phyloP scores from a whole-genome alignment of 2,113 vertebrate species.

The Hassar affinis region DNA sequence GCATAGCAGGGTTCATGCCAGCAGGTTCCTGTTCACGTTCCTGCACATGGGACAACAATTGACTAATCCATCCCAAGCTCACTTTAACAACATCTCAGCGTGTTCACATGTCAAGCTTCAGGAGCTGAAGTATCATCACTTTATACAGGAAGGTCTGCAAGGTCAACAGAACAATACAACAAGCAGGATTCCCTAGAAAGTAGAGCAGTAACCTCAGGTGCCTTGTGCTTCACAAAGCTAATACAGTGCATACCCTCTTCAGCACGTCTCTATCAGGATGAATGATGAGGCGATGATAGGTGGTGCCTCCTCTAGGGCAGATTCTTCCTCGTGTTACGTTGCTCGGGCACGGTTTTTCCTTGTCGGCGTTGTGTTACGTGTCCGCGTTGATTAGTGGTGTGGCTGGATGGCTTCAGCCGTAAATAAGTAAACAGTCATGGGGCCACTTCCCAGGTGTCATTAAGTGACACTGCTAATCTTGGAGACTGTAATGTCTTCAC shows the following conservation, averaged over 20 bases:
- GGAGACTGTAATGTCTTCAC: background rate
- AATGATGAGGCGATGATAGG: background rate
- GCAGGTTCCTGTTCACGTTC: background rate
- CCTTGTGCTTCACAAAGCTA: background rate
- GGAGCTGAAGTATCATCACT: background rate
- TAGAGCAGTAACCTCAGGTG: background rate
- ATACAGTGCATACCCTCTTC: background rate
- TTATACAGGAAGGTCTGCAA: background rate
- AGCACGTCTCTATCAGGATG: background rate
- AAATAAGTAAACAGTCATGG: constrained; percentile 21
- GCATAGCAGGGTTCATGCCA: background rate
- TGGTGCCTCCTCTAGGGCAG: background rate
- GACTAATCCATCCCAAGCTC: background rate
- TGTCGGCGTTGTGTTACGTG: background rate
- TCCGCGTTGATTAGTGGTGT: background rate
- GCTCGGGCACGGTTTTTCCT: background rate
- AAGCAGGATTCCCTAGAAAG: background rate
- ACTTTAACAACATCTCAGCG: too few relatives aligned
- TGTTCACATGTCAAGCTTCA: background rate
- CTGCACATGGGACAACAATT: background rate
- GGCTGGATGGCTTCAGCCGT: background rate
- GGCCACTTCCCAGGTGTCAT: background rate
- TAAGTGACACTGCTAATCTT: background rate
- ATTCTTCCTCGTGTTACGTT: background rate
- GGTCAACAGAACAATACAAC: background rate